Conservation (phyloP, 2,888 invertebrate genomes). For the Catonia carolina region DNA sequence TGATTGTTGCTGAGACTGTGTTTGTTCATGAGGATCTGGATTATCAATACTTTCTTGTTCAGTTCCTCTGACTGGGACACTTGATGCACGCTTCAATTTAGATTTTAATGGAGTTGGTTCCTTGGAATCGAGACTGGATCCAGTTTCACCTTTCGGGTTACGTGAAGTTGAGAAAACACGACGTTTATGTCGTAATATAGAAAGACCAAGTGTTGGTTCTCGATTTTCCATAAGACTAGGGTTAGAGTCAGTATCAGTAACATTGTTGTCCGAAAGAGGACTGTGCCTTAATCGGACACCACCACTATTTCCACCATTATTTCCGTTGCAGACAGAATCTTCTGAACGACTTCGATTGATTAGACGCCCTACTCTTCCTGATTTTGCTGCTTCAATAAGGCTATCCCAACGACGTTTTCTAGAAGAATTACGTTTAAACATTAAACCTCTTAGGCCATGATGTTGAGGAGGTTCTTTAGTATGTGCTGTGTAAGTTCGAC, state of each 20-base stretch:
- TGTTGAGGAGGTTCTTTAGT: slow-evolving; percentile 28
- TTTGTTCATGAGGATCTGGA: slow-evolving; percentile 51
- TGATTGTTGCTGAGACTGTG: slow-evolving; percentile 52
- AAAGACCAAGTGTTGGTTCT: slow-evolving; percentile 49
- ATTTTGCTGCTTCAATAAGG: slow-evolving; percentile 78
- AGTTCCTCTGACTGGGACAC: slow-evolving; percentile 50
- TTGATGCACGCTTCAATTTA: slow-evolving; percentile 62
- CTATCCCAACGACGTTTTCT: slow-evolving; percentile 49
- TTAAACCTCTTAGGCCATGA: slow-evolving; percentile 30
- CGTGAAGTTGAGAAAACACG: slow-evolving; percentile 74
- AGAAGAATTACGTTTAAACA: slow-evolving; percentile 30
- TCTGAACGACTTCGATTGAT: slow-evolving; percentile 72
- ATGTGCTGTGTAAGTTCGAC: slow-evolving; percentile 28
- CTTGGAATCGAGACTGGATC: slow-evolving; percentile 31
- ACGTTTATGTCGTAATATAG: slow-evolving; percentile 68
- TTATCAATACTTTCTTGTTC: slow-evolving; percentile 34
- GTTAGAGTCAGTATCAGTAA: slow-evolving; percentile 65
- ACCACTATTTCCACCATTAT: slow-evolving; percentile 41
- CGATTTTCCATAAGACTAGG: slow-evolving; percentile 49
- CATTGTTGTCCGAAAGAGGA: slow-evolving; percentile 59
- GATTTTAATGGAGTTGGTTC: slow-evolving; percentile 37
- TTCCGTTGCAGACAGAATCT: slow-evolving; percentile 65
- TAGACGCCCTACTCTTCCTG: slow-evolving; percentile 69
- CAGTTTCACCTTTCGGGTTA: slow-evolving; percentile 29
- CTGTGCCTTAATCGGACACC: slow-evolving; percentile 48